A percentile compares a stretch with the other conserved stretches of the same genome.
Evolutionary conservation across 2,113 vertebrate genomes (phyloP).

Genomic region (Nothoprocta perdicaria): DNA sequence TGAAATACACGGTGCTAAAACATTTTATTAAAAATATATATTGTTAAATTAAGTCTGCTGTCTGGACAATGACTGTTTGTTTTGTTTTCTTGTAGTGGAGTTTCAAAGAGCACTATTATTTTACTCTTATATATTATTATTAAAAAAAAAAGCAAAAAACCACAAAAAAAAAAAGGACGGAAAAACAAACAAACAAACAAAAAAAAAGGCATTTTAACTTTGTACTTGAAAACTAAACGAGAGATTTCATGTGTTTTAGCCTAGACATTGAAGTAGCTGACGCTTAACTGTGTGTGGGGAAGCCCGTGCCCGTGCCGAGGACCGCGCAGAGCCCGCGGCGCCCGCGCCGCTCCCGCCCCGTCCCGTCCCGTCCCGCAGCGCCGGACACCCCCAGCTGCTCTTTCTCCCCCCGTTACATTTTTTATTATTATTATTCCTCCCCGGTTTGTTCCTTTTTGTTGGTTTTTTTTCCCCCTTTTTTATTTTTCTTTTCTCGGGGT

Average conservation of each 20-base stretch:
- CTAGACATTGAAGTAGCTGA: slow-evolving; percentile 97
- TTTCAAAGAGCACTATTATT: slow-evolving; percentile 94
- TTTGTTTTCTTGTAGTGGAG: slow-evolving; percentile 92
- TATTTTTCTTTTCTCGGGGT: too few species aligned
- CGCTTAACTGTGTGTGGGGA: slow-evolving; percentile 93
- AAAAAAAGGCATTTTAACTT: slow-evolving; percentile 97
- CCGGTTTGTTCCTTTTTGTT: slow-evolving; percentile 36
- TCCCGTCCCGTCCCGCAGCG: slow-evolving; percentile 83
- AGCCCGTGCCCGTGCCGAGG: slow-evolving; percentile 89
- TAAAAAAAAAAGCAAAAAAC: slow-evolving; percentile 80
- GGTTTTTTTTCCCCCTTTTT: background rate
- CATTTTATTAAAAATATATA: slow-evolving; percentile 95
- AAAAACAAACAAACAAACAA: background rate
- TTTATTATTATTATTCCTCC: background rate
- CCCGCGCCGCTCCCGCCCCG: slow-evolving; percentile 76
- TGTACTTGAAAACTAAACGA: slow-evolving; percentile 97
- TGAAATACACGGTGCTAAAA: slow-evolving; percentile 96
- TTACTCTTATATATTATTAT: slow-evolving; percentile 95
- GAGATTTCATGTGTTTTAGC: slow-evolving; percentile 97
- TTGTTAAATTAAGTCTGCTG: slow-evolving; percentile 94
- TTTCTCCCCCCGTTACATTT: background rate
- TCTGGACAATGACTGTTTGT: slow-evolving; percentile 94
- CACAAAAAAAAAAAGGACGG: slow-evolving; percentile 71
- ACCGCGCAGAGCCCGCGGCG: slow-evolving; percentile 50
- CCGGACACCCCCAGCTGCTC: slow-evolving; percentile 25